Percentiles rank a stretch among this genome's conserved stretches.
Evolutionary conservation across 1,140 invertebrate species (phyloP).

Genomic region (Belonocnema kinseyi): DNA sequence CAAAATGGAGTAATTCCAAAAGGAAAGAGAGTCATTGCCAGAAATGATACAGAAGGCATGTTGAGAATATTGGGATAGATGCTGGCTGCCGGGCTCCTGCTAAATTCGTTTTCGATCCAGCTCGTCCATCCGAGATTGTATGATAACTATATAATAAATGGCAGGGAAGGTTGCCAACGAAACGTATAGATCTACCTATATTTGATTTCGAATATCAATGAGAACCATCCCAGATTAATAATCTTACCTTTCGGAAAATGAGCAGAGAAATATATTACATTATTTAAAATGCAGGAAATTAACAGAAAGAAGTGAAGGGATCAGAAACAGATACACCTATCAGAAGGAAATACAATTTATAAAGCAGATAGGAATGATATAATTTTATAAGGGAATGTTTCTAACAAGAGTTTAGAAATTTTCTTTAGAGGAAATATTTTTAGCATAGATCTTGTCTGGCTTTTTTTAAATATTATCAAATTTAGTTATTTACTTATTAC

Average conservation of each 20-base stretch:
- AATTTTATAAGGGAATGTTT: no score
- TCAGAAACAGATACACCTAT: no score
- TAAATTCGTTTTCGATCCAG: conserved; percentile 29
- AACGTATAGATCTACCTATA: conserved; percentile 13
- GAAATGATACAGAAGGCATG: conserved; percentile 23
- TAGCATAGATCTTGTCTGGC: no score
- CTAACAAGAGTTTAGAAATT: no score
- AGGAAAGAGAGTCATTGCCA: conserved; percentile 11
- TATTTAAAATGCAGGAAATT: background rate
- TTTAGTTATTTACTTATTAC: no score
- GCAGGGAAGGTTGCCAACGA: background rate
- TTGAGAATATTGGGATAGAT: conserved; percentile 21
- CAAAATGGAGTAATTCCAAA: conserved; percentile 18
- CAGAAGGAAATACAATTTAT: no score
- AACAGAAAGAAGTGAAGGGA: no score
- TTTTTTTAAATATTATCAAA: no score
- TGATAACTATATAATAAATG: conserved; percentile 31
- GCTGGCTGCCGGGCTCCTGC: conserved; percentile 7
- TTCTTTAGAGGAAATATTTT: no score
- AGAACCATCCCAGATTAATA: conserved; percentile 8
- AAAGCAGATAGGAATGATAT: no score
- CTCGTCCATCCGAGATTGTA: conserved; percentile 22
- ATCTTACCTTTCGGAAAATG: background rate
- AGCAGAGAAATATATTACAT: conserved; percentile 10
- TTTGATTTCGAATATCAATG: conserved; percentile 24